Evolutionary conservation across 2,797 vertebrate genomes (phyloP).

Genomic region (Cynodonichthys magdalenae): DNA sequence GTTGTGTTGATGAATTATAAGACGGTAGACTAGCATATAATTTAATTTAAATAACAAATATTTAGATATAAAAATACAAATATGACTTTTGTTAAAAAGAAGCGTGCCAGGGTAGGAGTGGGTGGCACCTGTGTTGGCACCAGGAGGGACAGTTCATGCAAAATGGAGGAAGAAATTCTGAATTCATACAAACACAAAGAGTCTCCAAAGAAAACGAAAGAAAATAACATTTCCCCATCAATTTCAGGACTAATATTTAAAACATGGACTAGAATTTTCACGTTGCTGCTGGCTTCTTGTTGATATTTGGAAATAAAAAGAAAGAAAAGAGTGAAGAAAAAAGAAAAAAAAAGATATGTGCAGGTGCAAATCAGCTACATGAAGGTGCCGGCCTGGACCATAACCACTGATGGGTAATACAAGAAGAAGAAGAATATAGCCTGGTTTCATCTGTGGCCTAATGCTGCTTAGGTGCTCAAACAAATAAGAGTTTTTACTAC

Average conservation of each 20-base stretch:
- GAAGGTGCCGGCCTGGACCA: slow-evolving; percentile 66
- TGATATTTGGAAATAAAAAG: slow-evolving; percentile 55
- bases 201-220: slow-evolving; percentile 57
- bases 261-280: slow-evolving; percentile 62
- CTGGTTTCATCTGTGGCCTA: slow-evolving; percentile 34
- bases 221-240: slow-evolving; percentile 60
- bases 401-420: slow-evolving; percentile 58
- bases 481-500: slow-evolving; percentile 53
- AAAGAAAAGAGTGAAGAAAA: slow-evolving; percentile 8
- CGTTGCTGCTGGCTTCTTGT: slow-evolving; percentile 71
- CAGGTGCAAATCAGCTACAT: slow-evolving; percentile 70
- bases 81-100: slow-evolving; percentile 94
- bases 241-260: slow-evolving; percentile 63
- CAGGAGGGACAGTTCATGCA: slow-evolving; percentile 94
- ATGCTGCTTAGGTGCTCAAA: slow-evolving; percentile 53
- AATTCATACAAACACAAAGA: slow-evolving; percentile 78
- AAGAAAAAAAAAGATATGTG: slow-evolving; percentile 65
- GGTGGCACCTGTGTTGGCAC: slow-evolving; percentile 85
- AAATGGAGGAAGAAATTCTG: slow-evolving; percentile 84
- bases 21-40: slow-evolving; percentile 89
- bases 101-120: slow-evolving; percentile 89
- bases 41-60: slow-evolving; percentile 97
- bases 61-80: slow-evolving; percentile 99
- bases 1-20: slow-evolving; percentile 87
- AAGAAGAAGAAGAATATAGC: slow-evolving; percentile 43